These are phyloP conservation scores for Puntigrus tetrazona DNA, from an alignment of 2,113 vertebrate genomes.

Conservation along the genomic window DNA sequence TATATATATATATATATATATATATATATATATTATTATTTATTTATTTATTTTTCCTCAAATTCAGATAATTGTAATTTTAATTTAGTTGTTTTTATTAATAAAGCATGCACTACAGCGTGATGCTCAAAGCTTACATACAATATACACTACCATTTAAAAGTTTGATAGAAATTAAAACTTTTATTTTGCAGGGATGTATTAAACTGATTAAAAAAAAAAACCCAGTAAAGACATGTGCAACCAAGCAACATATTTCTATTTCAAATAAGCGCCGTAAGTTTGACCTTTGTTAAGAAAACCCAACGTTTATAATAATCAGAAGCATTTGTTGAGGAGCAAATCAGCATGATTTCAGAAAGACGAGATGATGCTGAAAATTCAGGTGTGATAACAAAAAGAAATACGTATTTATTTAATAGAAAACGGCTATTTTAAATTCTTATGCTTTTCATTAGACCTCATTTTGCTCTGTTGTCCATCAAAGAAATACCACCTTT, in stretches of 20 bases:
- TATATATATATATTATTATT: too few species aligned
- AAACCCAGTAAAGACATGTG: background rate
- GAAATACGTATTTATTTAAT: background rate
- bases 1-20: too few species aligned
- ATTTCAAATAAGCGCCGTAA: background rate
- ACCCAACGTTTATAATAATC: too few species aligned
- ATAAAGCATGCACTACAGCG: too few species aligned
- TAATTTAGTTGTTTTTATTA: too few species aligned
- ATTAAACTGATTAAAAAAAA: background rate
- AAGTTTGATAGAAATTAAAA: background rate
- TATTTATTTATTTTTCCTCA: too few species aligned
- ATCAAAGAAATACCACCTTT: background rate
- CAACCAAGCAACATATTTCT: background rate
- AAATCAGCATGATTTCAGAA: background rate
- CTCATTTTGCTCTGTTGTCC: background rate
- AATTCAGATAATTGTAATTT: too few species aligned
- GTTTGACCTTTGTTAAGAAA: too few species aligned
- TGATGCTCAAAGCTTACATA: background rate
- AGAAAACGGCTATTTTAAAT: background rate
- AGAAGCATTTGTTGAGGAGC: background rate
- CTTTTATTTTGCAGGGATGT: background rate
- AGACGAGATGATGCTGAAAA: background rate
- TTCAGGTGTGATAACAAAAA: background rate
- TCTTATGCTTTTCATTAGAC: background rate
- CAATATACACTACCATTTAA: background rate